Evolutionary conservation across 2,888 invertebrate genomes (phyloP).

Genomic region (Phrixothrix hirtus): DNA sequence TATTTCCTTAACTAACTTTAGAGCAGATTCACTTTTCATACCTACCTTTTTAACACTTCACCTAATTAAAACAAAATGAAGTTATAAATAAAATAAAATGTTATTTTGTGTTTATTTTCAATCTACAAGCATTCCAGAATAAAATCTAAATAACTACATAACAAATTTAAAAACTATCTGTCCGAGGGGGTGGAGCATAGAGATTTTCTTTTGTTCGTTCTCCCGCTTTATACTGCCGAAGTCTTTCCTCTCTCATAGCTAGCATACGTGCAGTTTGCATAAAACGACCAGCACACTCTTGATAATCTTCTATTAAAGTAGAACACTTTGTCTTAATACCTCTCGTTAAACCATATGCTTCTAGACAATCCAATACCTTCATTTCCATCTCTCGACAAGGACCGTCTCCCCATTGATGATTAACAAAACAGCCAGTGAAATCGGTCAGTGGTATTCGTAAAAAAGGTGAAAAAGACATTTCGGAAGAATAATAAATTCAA

Average conservation of each 20-base stretch:
- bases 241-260: slow-evolving; percentile 66
- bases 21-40: too few species aligned
- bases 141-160: too few species aligned
- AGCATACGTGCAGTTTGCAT: slow-evolving; percentile 66
- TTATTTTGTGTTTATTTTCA: too few species aligned
- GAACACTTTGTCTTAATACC: slow-evolving; percentile 67
- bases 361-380: slow-evolving; percentile 74
- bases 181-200: slow-evolving; percentile 60
- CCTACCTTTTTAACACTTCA: too few species aligned
- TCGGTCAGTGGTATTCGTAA: slow-evolving; percentile 74
- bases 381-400: slow-evolving; percentile 71
- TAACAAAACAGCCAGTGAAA: slow-evolving; percentile 66
- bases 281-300: slow-evolving; percentile 66
- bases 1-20: too few species aligned
- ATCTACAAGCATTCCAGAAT: too few species aligned
- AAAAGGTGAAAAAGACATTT: slow-evolving; percentile 68
- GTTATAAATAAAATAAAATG: too few species aligned
- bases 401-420: slow-evolving; percentile 68
- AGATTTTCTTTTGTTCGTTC: slow-evolving; percentile 61
- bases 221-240: slow-evolving; percentile 63
- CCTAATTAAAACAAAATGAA: too few species aligned
- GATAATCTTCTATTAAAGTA: slow-evolving; percentile 67
- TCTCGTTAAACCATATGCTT: slow-evolving; percentile 75
- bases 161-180: slow-evolving; percentile 66
- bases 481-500: too few species aligned